Evolutionary conservation across 92 coral and sea anemone genomes (phyloP), one percentile per base, ranked within the genome.

Genomic region (Porites lobata): DNA sequence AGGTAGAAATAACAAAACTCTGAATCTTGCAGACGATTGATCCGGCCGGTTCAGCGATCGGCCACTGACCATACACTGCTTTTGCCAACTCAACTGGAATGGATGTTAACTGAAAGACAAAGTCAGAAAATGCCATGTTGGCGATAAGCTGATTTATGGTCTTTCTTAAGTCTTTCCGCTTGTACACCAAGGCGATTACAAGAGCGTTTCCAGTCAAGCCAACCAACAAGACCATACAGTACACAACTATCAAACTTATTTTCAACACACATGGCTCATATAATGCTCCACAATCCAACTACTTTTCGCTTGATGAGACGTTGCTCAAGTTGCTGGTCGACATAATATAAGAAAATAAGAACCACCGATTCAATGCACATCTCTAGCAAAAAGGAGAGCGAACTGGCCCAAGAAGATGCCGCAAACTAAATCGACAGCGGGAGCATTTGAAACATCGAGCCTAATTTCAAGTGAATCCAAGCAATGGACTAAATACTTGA

Each of bases 401-500:
- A 26, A 1, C 2, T 26, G 32, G 4, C 43, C 43, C 43, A 3
- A 38, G 43, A 38, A 0, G 43, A 38, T 38, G 43, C 43, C 43
- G 43, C 43, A 38, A 38, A 3, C 43, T 4, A 80, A 8, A 88
- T 77, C 15, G 88, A 82, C 32, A 26, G 32, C 32, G 32, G 32
- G 0, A 1, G 32, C 32, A 26, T 26, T 26, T 26, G 32, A 26
- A 26, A 26, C 32, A 26, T 26, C 32, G 13, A 84, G 24, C 13
- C 63, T 87, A 8, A 75, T 77, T 67, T 87, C 50, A 67, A 82
- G 65, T 3, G 43, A 38, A 38, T 38, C 18, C 82, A 73, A 38
- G 43, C 43, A 38, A 38, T 38, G 0, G 32, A 67, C 86, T 56
- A 76, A 14, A 56, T 56, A 56, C 20, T 47, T 21, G 29, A 76